phyloP scores from a whole-genome alignment of 2,113 vertebrate species.

The Cnemophilus loriae region DNA sequence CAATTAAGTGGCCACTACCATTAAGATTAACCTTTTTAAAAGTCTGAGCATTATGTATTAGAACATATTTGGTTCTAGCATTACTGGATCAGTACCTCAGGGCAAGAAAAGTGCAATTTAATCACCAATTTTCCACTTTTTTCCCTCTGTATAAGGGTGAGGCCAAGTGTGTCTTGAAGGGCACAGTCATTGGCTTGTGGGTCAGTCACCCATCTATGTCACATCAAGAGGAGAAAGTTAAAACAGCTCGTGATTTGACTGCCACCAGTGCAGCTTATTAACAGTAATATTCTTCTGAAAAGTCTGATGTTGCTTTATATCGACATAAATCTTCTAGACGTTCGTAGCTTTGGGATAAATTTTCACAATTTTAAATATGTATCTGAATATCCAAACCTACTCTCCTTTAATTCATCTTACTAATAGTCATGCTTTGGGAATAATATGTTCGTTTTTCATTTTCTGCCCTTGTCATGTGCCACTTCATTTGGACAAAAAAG shows the following conservation, averaged over 20 bases:
- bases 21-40: constrained; percentile 67
- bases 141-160: neutral
- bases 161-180: neutral
- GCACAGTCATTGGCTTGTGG: neutral
- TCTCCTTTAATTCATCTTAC: neutral
- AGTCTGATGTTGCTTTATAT: neutral
- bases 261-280: neutral
- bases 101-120: neutral
- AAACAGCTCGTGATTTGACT: neutral
- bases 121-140: neutral
- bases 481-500: neutral
- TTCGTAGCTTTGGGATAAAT: neutral
- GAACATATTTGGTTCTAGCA: neutral
- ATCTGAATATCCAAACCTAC: neutral
- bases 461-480: neutral
- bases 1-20: constrained; percentile 53
- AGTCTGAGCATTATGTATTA: constrained; percentile 21
- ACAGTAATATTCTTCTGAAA: neutral
- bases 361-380: neutral
- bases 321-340: neutral
- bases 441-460: neutral
- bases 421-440: neutral
- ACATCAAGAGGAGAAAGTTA: neutral
- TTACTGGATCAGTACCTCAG: neutral
- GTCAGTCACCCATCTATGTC: neutral